Evolutionary conservation across 2,888 invertebrate genomes (phyloP).

Genomic region (Heliconius charithonia): DNA sequence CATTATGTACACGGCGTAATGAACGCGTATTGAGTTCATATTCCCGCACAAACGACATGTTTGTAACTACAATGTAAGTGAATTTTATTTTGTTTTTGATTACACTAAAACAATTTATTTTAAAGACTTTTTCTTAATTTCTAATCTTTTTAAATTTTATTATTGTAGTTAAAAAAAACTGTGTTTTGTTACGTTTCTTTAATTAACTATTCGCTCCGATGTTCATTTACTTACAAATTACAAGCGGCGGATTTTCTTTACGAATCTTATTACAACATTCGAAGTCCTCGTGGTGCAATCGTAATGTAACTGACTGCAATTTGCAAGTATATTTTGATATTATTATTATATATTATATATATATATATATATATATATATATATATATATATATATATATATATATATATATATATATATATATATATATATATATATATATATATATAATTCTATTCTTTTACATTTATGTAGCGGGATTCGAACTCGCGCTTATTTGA

Average conservation of each 20-base stretch:
- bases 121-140: background rate
- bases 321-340: background rate
- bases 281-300: background rate
- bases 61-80: constrained; percentile 57
- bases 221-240: background rate
- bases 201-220: background rate
- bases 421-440: too few species aligned
- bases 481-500: too few species aligned
- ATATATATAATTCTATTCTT: too few species aligned
- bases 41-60: constrained; percentile 49
- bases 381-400: too few species aligned
- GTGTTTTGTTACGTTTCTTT: background rate
- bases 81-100: background rate
- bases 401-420: too few species aligned
- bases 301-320: background rate
- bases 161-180: background rate
- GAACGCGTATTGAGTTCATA: constrained; percentile 27
- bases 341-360: too few species aligned
- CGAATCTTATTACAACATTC: background rate
- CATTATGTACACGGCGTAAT: constrained; percentile 35
- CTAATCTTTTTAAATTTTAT: background rate
- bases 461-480: too few species aligned
- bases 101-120: background rate
- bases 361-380: too few species aligned
- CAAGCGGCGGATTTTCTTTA: background rate